Conservation (phyloP, 2,888 invertebrate species). For the Caenorhabditis plicata region DNA sequence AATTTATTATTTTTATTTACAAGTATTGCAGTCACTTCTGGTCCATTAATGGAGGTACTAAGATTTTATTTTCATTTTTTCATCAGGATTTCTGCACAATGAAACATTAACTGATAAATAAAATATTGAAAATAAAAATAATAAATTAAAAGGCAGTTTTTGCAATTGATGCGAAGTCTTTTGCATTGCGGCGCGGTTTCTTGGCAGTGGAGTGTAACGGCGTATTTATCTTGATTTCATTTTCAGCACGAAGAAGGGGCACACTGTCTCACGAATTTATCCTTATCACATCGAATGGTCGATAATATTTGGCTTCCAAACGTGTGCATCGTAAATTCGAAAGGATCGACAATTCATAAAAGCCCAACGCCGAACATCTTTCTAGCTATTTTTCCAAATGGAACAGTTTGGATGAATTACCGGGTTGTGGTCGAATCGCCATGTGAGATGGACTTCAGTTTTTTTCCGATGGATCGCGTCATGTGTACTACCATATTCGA, state of each 20-base stretch:
- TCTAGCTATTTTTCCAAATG: constrained; percentile 64
- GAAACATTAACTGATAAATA: too few relatives aligned
- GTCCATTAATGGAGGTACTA: too few relatives aligned
- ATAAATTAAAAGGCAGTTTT: too few relatives aligned
- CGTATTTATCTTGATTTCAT: too few relatives aligned
- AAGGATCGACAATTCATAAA: constrained; percentile 57
- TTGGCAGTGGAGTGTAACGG: too few relatives aligned
- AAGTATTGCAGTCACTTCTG: too few relatives aligned
- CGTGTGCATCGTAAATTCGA: constrained; percentile 58
- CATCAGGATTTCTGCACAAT: not conserved
- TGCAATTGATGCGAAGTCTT: too few relatives aligned
- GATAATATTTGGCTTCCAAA: constrained; percentile 64
- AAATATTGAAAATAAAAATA: too few relatives aligned
- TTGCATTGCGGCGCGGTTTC: too few relatives aligned
- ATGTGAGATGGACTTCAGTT: constrained; percentile 64
- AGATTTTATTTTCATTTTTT: too few relatives aligned
- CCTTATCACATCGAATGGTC: constrained; percentile 59
- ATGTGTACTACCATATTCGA: constrained; percentile 64
- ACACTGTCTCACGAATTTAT: constrained; percentile 62
- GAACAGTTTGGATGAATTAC: constrained; percentile 62
- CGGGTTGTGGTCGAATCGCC: constrained; percentile 62
- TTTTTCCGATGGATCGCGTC: constrained; percentile 61
- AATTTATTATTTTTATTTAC: too few relatives aligned
- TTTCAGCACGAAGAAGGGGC: constrained; percentile 62
- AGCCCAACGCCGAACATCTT: constrained; percentile 65